Evolutionary conservation across 1,140 invertebrate species (phyloP).

Genomic region (Mamestra configurata): DNA sequence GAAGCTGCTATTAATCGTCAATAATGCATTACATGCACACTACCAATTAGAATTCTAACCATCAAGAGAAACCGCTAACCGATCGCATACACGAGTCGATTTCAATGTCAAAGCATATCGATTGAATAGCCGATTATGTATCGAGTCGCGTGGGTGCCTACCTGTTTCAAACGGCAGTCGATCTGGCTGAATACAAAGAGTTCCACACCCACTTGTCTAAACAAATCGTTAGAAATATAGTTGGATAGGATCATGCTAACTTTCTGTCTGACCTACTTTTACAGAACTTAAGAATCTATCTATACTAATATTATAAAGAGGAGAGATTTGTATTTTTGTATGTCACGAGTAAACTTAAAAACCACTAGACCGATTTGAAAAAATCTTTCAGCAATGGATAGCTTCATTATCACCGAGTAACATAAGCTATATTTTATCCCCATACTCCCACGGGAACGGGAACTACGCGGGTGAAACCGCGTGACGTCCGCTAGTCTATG

Average conservation of each 20-base stretch:
- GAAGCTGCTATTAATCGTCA: neutral
- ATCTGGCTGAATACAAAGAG: slow-evolving; percentile 14
- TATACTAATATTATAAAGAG: too few relatives aligned
- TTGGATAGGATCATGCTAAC: neutral
- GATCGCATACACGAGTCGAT: neutral
- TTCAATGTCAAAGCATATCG: slow-evolving; percentile 43
- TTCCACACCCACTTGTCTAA: slow-evolving; percentile 12
- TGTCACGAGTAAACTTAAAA: too few relatives aligned
- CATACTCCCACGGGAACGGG: too few relatives aligned
- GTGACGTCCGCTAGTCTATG: too few relatives aligned
- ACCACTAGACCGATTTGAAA: too few relatives aligned
- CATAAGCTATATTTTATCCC: too few relatives aligned
- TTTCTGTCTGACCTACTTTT: neutral
- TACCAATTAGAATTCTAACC: slow-evolving; percentile 13
- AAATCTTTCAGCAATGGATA: too few relatives aligned
- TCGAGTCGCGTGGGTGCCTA: slow-evolving; percentile 43
- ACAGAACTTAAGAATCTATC: too few relatives aligned
- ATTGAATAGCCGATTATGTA: slow-evolving; percentile 27
- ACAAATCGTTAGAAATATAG: slow-evolving; percentile 19
- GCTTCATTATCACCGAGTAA: too few relatives aligned
- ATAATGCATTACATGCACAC: slow-evolving; percentile 2
- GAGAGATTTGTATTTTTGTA: too few relatives aligned
- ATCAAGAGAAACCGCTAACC: slow-evolving; percentile 27
- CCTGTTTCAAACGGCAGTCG: slow-evolving; percentile 44
- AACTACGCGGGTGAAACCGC: too few relatives aligned